phyloP scores from a whole-genome alignment of 2,888 invertebrate species.

The Ormyrus rosae region DNA sequence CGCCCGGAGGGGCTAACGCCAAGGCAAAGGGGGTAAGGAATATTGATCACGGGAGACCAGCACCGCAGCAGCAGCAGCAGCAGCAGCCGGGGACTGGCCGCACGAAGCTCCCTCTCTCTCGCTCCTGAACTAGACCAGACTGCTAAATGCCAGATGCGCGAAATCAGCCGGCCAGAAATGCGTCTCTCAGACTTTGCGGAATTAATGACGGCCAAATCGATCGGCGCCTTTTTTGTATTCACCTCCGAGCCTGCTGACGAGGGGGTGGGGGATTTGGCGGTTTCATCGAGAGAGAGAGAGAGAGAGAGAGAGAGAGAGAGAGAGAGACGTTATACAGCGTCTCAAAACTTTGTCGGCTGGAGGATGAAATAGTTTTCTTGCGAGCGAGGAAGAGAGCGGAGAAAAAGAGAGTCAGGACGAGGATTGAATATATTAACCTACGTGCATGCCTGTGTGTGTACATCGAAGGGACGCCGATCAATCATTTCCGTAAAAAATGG shows the following conservation, averaged over 20 bases:
- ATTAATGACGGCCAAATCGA: conserved; percentile 64
- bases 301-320: conserved; percentile 8
- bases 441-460: background rate
- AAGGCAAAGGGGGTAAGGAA: conserved; percentile 76
- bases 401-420: conserved; percentile 41
- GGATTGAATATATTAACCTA: conserved; percentile 53
- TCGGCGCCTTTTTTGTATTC: conserved; percentile 52
- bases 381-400: background rate
- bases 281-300: conserved; percentile 44
- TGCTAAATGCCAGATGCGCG: conserved; percentile 73
- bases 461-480: conserved; percentile 23
- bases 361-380: conserved; percentile 57
- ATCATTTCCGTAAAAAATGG: conserved; percentile 24
- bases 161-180: conserved; percentile 68
- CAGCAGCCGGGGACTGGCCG: conserved; percentile 65
- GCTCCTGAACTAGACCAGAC: conserved; percentile 65
- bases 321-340: conserved; percentile 32
- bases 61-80: conserved; percentile 17
- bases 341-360: conserved; percentile 51
- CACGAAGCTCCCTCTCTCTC: conserved; percentile 59
- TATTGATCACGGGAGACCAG: conserved; percentile 73
- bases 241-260: background rate
- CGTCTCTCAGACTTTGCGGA: conserved; percentile 63
- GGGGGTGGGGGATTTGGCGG: conserved; percentile 40
- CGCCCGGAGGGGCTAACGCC: conserved; percentile 70